phyloP scores from a whole-genome alignment of 2,888 invertebrate genomes.

The Meloe dianella region DNA sequence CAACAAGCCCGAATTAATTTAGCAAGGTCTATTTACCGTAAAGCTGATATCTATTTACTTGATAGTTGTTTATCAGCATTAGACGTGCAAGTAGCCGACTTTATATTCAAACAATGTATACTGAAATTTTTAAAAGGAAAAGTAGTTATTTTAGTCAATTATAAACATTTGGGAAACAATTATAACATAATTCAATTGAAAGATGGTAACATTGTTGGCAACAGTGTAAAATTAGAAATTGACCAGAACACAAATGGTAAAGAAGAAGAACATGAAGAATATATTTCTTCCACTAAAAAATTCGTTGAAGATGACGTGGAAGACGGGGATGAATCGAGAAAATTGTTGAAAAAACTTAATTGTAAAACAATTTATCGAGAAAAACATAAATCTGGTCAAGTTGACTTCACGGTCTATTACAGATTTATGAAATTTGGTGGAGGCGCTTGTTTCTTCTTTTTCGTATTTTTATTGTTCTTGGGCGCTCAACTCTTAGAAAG shows the following conservation, averaged over 20 bases:
- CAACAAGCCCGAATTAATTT: constrained; percentile 79
- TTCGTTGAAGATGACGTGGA: too few species aligned
- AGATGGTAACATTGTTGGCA: constrained; percentile 28
- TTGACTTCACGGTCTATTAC: too few species aligned
- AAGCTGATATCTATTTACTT: constrained; percentile 75
- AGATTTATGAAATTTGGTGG: too few species aligned
- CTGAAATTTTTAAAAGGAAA: constrained; percentile 62
- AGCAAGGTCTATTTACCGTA: constrained; percentile 73
- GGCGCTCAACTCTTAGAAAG: too few species aligned
- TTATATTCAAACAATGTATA: constrained; percentile 74
- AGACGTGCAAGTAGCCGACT: constrained; percentile 72
- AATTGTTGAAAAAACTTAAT: too few species aligned
- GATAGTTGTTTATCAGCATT: constrained; percentile 81
- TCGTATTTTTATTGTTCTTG: too few species aligned
- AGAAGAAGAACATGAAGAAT: constrained; percentile 26
- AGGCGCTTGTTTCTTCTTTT: too few species aligned
- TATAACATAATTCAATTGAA: constrained; percentile 60
- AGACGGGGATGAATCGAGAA: too few species aligned
- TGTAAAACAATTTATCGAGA: too few species aligned
- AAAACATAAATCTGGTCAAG: too few species aligned
- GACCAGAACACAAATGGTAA: constrained; percentile 60
- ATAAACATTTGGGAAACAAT: constrained; percentile 62
- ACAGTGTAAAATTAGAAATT: constrained; percentile 70
- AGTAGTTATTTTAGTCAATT: constrained; percentile 62
- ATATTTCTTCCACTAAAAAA: too few species aligned